Evolutionary conservation across 1,140 invertebrate species (phyloP).

Genomic region (Drosophila bocki): DNA sequence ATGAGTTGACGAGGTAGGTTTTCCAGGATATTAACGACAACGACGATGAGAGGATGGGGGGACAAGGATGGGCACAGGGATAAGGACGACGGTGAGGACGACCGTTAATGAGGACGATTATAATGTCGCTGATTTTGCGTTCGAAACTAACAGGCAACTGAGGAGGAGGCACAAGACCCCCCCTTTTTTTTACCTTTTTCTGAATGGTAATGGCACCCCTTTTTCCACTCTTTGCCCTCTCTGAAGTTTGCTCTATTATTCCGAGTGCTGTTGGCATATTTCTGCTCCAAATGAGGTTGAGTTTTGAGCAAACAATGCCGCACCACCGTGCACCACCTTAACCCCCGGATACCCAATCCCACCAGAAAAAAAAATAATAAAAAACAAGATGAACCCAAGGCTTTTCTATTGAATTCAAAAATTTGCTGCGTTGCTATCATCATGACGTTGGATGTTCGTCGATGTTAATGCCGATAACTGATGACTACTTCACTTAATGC

Average conservation of each 20-base stretch:
- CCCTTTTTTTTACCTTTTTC: not conserved
- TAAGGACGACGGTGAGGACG: slow-evolving; percentile 24
- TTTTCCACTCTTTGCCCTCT: slow-evolving; percentile 3
- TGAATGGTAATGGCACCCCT: slow-evolving; percentile 14
- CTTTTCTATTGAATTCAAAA: slow-evolving; percentile 63
- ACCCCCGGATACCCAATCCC: not conserved
- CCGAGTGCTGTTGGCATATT: slow-evolving; percentile 77
- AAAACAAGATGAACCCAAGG: slow-evolving; percentile 22
- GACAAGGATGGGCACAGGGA: slow-evolving; percentile 7
- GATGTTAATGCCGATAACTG: slow-evolving; percentile 69
- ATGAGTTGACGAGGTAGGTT: slow-evolving; percentile 82
- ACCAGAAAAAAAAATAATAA: not conserved
- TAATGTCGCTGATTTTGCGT: slow-evolving; percentile 83
- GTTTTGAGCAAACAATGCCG: slow-evolving; percentile 75
- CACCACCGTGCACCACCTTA: slow-evolving; percentile 28
- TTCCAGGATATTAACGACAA: slow-evolving; percentile 79
- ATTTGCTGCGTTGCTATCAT: slow-evolving; percentile 46
- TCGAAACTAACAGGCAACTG: slow-evolving; percentile 77
- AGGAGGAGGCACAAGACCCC: slow-evolving; percentile 35
- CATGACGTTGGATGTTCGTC: slow-evolving; percentile 34
- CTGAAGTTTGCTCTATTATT: slow-evolving; percentile 61
- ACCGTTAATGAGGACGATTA: slow-evolving; percentile 81
- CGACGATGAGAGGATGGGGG: slow-evolving; percentile 31
- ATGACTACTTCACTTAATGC: slow-evolving; percentile 84
- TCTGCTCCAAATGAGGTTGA: slow-evolving; percentile 77